Conservation (phyloP, 2,888 invertebrate genomes). For the Anticlea derivata region DNA sequence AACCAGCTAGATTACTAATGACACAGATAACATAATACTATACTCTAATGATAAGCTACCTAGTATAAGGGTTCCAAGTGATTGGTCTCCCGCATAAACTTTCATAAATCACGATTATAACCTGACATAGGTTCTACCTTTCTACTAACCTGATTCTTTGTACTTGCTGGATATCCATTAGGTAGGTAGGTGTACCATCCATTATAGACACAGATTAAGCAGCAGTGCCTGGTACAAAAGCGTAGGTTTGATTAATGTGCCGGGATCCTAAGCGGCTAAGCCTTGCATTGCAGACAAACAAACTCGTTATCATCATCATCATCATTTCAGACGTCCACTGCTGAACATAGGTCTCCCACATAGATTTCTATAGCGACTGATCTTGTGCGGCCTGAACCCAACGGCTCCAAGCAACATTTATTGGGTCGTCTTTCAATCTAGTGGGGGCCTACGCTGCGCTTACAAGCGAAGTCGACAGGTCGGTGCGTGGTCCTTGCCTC, state of each 20-base stretch:
- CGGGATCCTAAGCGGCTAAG: conserved; percentile 16
- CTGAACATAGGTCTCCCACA: too few species aligned
- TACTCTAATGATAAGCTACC: not conserved
- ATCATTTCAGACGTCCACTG: too few species aligned
- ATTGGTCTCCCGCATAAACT: not conserved
- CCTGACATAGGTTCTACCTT: not conserved
- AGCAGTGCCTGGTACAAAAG: conserved; percentile 21
- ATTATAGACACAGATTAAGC: conserved; percentile 14
- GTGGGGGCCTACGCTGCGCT: too few species aligned
- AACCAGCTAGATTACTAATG: too few species aligned
- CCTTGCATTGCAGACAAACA: conserved; percentile 14
- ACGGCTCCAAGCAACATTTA: too few species aligned
- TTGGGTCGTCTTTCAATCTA: too few species aligned
- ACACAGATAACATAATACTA: too few species aligned
- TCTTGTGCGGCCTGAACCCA: too few species aligned
- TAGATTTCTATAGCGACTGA: too few species aligned
- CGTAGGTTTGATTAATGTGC: conserved; percentile 33
- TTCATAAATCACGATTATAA: conserved; percentile 11
- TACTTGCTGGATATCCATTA: conserved; percentile 27
- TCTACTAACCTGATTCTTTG: conserved; percentile 16
- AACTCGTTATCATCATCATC: conserved; percentile 6
- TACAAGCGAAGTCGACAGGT: too few species aligned
- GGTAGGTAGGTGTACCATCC: conserved; percentile 19
- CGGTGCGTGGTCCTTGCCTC: too few species aligned
- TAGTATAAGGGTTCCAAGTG: not conserved